A percentile compares a stretch with the other conserved stretches of the same genome.
Evolutionary conservation across 2,888 invertebrate genomes (phyloP).

Genomic region (Drosophila borborema): DNA sequence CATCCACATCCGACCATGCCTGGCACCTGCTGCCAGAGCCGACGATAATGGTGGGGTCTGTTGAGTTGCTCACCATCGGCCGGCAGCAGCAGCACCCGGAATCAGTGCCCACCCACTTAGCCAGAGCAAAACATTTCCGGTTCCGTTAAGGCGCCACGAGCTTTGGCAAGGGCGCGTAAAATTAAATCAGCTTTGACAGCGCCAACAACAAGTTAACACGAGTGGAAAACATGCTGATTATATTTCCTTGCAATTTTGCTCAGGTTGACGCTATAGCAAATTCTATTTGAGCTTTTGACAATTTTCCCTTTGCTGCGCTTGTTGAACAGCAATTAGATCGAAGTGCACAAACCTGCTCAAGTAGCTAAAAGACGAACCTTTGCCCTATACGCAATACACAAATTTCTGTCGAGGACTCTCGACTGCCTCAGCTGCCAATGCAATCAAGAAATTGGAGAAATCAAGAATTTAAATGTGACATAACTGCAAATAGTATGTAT

Average conservation of each 20-base stretch:
- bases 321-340: constrained; percentile 67
- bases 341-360: constrained; percentile 72
- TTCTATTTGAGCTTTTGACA: constrained; percentile 25
- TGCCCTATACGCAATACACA: neutral
- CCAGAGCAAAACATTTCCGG: constrained; percentile 50
- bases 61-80: constrained; percentile 1
- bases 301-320: constrained; percentile 23
- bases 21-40: constrained; percentile 34
- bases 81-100: constrained; percentile 2
- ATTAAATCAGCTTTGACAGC: constrained; percentile 54
- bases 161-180: constrained; percentile 42
- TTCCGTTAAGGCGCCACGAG: constrained; percentile 48
- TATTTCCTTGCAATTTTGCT: constrained; percentile 31
- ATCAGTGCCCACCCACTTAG: constrained; percentile 33
- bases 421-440: constrained; percentile 20
- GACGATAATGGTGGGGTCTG: constrained; percentile 24
- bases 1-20: constrained; percentile 54
- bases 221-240: constrained; percentile 38
- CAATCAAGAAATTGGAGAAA: constrained; percentile 14
- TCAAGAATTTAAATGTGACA: neutral
- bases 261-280: constrained; percentile 1
- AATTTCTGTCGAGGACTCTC: constrained; percentile 21
- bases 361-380: constrained; percentile 42
- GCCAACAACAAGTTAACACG: constrained; percentile 25
- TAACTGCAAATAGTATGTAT: neutral